Evolutionary conservation across 1,140 invertebrate species (phyloP), one percentile per base, ranked within the genome.

Genomic region (Onthophagus taurus): DNA sequence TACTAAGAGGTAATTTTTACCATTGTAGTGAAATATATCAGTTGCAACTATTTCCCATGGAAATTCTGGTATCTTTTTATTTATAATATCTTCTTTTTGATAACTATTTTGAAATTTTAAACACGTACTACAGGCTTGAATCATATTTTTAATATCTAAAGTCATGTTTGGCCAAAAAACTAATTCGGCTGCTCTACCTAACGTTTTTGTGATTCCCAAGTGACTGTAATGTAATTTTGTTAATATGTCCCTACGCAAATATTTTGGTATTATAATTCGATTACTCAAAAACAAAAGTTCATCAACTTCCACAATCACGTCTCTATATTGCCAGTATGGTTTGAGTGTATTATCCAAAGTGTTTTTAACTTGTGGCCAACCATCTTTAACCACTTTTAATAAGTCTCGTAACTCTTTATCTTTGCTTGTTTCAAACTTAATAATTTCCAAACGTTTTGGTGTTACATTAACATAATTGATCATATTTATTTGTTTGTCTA

Each of bases 141-240:
- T 52, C 12, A 59, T 48, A 35, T 66, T 51, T 58, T 62, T 57
- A 20, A 72, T 68, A 31, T 72, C 57, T 33, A 59, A 60, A 26
- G 51, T 52, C 47, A 72, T 67, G 18, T 31, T 36, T 20, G 48
- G 47, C 41, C 26, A 31, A 14, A 20, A 31, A 18, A 42, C 4
- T 8, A 30, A 14, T 20, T 31, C 18, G 9, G 12, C 18, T 6
- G 41, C 41, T 42, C 24, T 42, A n/a, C 13, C 16, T 4, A 31
- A 31, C 4, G 41, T 42, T 42, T 42, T 42, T 17, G 17, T 42
- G 18, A 42, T 42, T 12, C 41, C 29, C 20, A 42, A 20, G 31
- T 42, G 41, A 2, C 12, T n/a, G 16, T 42, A 42, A 42, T 42
- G 41, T 14, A 42, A 31, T 3, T 20, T 6, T 12, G 17, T 42